Conservation (phyloP, 1,140 invertebrate species). For the Aphelinus atriplicis region DNA sequence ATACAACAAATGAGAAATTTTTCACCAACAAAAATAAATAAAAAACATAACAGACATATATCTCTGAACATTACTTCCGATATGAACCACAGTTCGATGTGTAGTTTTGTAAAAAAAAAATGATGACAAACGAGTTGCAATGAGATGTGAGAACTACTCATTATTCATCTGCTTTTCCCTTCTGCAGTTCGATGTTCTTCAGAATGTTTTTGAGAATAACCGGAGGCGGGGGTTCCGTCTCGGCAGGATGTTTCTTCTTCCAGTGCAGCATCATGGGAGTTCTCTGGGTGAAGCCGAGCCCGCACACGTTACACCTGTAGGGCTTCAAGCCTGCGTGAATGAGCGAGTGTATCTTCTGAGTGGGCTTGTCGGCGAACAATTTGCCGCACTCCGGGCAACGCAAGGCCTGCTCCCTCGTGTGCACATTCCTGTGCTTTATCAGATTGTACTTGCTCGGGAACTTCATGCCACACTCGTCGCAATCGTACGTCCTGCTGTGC, state of each 20-base stretch:
- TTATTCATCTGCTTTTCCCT: background rate
- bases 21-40: too few species aligned
- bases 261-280: constrained; percentile 50
- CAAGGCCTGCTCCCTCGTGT: constrained; percentile 62
- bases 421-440: constrained; percentile 52
- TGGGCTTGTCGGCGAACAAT: constrained; percentile 49
- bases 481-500: constrained; percentile 69
- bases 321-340: constrained; percentile 61
- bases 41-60: too few species aligned
- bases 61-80: too few species aligned
- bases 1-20: too few species aligned
- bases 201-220: constrained; percentile 40
- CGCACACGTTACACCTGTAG: constrained; percentile 62
- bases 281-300: constrained; percentile 54
- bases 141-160: background rate
- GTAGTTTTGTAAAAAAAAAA: too few species aligned
- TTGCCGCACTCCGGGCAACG: constrained; percentile 63
- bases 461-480: constrained; percentile 78
- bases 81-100: too few species aligned
- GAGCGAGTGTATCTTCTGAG: constrained; percentile 42
- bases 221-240: constrained; percentile 36
- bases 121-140: too few species aligned
- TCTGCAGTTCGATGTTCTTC: constrained; percentile 11
- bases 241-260: constrained; percentile 58
- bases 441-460: constrained; percentile 59